Conservation (phyloP, 1,140 invertebrate genomes). For the Cardiocondyla obscurior region DNA sequence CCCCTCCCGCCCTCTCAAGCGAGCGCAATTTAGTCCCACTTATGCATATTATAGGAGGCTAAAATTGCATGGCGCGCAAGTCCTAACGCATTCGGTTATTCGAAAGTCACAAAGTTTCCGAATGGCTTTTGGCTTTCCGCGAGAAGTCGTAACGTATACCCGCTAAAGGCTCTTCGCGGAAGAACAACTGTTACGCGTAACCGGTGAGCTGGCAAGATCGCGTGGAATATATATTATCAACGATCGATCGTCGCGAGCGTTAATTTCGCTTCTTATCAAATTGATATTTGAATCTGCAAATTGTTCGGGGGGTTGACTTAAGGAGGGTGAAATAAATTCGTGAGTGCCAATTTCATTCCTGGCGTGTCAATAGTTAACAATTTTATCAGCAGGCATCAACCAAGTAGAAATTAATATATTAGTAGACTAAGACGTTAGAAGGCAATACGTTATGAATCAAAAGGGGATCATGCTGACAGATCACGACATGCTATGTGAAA, state of each 20-base stretch:
- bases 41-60: slow-evolving; percentile 44
- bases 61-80: slow-evolving; percentile 31
- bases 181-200: not conserved
- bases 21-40: slow-evolving; percentile 41
- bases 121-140: slow-evolving; percentile 24
- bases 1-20: not conserved
- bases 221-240: not conserved
- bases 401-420: not conserved
- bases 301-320: not conserved
- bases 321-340: not conserved
- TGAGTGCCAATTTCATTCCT: not conserved
- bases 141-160: not conserved
- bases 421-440: not conserved
- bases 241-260: not conserved
- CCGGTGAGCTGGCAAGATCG: not conserved
- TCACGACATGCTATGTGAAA: slow-evolving; percentile 3
- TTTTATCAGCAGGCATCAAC: not conserved
- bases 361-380: not conserved
- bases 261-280: not conserved
- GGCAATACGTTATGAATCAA: not conserved
- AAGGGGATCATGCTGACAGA: slow-evolving; percentile 20
- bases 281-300: slow-evolving; percentile 1
- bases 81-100: slow-evolving; percentile 38
- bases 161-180: not conserved
- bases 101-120: slow-evolving; percentile 29